These are phyloP conservation scores for Mola mola DNA, from an alignment of 2,113 vertebrate genomes.

Conservation along the genomic window DNA sequence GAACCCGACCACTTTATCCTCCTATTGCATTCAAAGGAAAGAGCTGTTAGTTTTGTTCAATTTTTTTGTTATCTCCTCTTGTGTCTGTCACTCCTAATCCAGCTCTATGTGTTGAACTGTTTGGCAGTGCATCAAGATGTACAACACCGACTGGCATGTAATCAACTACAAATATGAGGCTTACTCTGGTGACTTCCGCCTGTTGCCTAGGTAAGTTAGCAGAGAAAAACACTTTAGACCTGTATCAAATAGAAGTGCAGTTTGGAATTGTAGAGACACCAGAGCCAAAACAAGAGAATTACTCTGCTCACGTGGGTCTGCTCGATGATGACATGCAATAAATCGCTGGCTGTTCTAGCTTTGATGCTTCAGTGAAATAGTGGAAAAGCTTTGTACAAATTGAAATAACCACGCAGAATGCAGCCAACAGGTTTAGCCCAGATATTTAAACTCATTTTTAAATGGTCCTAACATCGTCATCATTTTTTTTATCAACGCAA, in stretches of 20 bases:
- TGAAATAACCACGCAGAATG: conserved; percentile 5
- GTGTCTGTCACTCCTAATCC: conserved; percentile 44
- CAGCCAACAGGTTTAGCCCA: conserved; percentile 33
- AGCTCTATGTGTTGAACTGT: conserved; percentile 37
- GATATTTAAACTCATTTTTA: conserved; percentile 13
- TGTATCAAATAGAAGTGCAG: conserved; percentile 1
- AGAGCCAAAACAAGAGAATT: conserved; percentile 24
- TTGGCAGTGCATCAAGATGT: conserved; percentile 96
- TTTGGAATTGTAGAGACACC: background rate
- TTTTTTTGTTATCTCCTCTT: background rate
- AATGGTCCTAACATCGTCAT: background rate
- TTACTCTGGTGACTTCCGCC: conserved; percentile 95
- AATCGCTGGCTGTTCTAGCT: no score
- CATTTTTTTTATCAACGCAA: conserved; percentile 8
- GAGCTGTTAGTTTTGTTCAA: background rate
- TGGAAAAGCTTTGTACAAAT: background rate
- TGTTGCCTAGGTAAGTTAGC: conserved; percentile 90
- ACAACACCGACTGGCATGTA: conserved; percentile 94
- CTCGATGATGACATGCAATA: no score
- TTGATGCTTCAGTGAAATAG: background rate
- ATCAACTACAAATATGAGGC: conserved; percentile 98
- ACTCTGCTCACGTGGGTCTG: conserved; percentile 4
- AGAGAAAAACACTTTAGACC: background rate
- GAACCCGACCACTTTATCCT: background rate
- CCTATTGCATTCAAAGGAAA: conserved; percentile 12